A percentile compares a stretch with the other conserved stretches of the same genome.
Conservation (phyloP, 2,113 vertebrate species). For the Trematomus loennbergii region DNA sequence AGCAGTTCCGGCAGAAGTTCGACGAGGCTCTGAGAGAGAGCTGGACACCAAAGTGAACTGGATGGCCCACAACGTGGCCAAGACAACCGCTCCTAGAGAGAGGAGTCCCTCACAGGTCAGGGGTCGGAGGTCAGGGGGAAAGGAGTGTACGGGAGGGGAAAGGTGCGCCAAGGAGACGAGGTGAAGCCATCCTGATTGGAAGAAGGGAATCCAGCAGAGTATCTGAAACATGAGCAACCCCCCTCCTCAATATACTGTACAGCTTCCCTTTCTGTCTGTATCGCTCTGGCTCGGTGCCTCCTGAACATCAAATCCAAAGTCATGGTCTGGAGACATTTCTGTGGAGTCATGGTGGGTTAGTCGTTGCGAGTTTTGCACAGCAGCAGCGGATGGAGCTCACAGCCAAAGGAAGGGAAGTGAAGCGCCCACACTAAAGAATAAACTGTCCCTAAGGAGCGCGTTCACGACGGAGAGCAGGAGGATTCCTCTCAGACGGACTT, state of each 20-base stretch:
- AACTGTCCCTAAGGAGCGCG: background rate
- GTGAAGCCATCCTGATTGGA: slow-evolving; percentile 16
- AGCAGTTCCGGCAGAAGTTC: slow-evolving; percentile 98
- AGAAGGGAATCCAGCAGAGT: slow-evolving; percentile 73
- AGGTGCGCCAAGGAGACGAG: background rate
- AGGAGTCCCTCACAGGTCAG: slow-evolving; percentile 8
- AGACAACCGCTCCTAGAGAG: slow-evolving; percentile 92
- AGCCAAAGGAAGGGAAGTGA: slow-evolving; percentile 65
- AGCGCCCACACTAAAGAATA: slow-evolving; percentile 35
- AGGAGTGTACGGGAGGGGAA: slow-evolving; percentile 5
- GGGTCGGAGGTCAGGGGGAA: slow-evolving; percentile 53
- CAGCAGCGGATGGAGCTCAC: slow-evolving; percentile 35
- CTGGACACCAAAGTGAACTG: slow-evolving; percentile 99
- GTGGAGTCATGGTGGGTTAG: slow-evolving; percentile 46
- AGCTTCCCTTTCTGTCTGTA: slow-evolving; percentile 30
- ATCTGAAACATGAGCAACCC: background rate
- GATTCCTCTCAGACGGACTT: slow-evolving; percentile 15
- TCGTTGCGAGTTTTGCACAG: slow-evolving; percentile 68
- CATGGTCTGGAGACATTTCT: slow-evolving; percentile 58
- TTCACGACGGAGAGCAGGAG: background rate
- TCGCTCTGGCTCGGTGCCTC: slow-evolving; percentile 17
- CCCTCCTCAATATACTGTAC: background rate
- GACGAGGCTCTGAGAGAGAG: slow-evolving; percentile 98
- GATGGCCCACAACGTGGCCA: slow-evolving; percentile 99
- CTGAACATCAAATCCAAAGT: slow-evolving; percentile 11